Evolutionary conservation across 2,797 vertebrate species (phyloP).

Genomic region (Cyprinodon diabolis): DNA sequence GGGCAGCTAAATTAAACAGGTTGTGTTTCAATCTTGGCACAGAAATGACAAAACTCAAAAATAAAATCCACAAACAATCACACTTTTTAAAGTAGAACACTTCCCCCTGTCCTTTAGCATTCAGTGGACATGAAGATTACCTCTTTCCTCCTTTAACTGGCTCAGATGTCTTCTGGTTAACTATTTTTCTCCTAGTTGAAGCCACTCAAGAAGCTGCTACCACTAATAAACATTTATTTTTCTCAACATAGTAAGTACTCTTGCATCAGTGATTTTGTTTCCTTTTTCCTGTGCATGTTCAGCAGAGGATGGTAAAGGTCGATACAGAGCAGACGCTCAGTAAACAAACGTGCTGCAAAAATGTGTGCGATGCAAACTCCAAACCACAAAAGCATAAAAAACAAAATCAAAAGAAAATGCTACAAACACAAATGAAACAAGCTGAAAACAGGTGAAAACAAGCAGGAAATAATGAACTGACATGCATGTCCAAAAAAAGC

Average conservation of each 20-base stretch:
- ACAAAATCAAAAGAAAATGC: too few relatives aligned
- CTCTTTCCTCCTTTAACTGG: neutral
- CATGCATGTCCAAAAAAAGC: too few relatives aligned
- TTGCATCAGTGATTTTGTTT: neutral
- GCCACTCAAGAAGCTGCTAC: too few relatives aligned
- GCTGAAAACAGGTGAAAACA: too few relatives aligned
- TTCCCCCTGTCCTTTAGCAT: neutral
- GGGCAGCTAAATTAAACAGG: slow-evolving; percentile 40
- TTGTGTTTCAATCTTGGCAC: slow-evolving; percentile 1
- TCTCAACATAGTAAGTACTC: neutral
- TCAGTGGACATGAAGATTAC: neutral
- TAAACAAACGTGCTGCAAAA: too few relatives aligned
- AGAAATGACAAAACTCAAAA: slow-evolving; percentile 31
- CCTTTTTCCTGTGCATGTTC: neutral
- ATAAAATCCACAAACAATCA: slow-evolving; percentile 24
- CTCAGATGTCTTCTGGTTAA: neutral
- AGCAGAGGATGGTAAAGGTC: too few relatives aligned
- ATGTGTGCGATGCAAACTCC: too few relatives aligned
- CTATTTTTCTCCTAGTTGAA: neutral
- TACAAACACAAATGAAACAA: too few relatives aligned
- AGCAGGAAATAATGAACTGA: too few relatives aligned
- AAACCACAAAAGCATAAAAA: too few relatives aligned
- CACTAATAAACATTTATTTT: too few relatives aligned
- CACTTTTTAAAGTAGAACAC: slow-evolving; percentile 37
- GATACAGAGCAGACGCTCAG: too few relatives aligned